These are phyloP conservation scores for Etheostoma cragini DNA, from an alignment of 2,113 vertebrate genomes.

Conservation along the genomic window DNA sequence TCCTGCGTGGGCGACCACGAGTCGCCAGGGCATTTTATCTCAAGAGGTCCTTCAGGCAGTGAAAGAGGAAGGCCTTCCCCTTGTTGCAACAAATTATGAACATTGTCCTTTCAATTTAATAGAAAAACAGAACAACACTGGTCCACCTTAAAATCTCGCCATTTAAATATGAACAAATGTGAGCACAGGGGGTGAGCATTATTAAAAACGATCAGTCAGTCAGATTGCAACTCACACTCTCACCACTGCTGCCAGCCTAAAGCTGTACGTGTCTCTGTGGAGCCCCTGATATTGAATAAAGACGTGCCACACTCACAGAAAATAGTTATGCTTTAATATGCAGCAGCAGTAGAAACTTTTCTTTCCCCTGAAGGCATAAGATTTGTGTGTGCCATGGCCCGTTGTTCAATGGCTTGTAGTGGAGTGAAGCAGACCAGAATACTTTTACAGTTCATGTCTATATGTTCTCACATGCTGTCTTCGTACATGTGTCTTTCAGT, in stretches of 20 bases:
- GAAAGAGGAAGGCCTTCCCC: neutral
- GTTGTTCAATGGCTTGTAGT: constrained; percentile 16
- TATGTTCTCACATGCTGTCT: neutral
- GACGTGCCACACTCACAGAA: constrained; percentile 56
- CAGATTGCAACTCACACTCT: constrained; percentile 58
- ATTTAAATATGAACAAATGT: constrained; percentile 68
- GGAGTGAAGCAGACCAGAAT: neutral
- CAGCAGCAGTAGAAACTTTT: constrained; percentile 36
- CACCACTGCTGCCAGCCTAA: constrained; percentile 52
- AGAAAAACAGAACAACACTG: constrained; percentile 38
- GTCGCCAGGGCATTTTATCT: neutral
- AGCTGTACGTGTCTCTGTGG: constrained; percentile 61
- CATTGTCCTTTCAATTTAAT: constrained; percentile 39
- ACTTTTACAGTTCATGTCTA: neutral
- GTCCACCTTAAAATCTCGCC: constrained; percentile 44
- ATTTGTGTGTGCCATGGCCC: constrained; percentile 31
- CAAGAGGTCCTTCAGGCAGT: constrained; percentile 16
- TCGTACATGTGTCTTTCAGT: neutral
- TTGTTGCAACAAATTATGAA: constrained; percentile 46
- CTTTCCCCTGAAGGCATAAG: constrained; percentile 23
- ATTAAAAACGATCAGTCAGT: constrained; percentile 79
- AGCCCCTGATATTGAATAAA: constrained; percentile 63
- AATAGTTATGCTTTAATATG: constrained; percentile 56
- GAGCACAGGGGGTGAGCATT: constrained; percentile 39
- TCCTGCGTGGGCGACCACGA: neutral